Percentiles rank a stretch among this genome's conserved stretches.
phyloP scores from a whole-genome alignment of 1,140 invertebrate species.

The Drosophila bocki region DNA sequence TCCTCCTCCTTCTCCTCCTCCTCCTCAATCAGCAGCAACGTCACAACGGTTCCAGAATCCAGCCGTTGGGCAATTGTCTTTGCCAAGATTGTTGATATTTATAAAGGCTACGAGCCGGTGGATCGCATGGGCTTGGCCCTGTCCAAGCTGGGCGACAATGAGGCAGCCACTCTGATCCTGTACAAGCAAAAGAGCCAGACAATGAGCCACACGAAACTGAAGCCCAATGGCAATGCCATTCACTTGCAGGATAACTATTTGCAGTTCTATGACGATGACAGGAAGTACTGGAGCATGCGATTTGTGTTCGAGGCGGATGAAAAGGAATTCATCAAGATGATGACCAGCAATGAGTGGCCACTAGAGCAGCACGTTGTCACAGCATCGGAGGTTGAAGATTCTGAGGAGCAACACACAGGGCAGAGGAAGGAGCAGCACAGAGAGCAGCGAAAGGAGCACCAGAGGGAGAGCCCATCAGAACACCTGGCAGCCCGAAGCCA shows the following conservation, averaged over 20 bases:
- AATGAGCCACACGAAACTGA: slow-evolving; percentile 27
- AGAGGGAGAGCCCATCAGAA: not conserved
- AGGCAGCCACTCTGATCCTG: slow-evolving; percentile 53
- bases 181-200: slow-evolving; percentile 52
- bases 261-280: slow-evolving; percentile 67
- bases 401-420: not conserved
- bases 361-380: not conserved
- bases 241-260: slow-evolving; percentile 55
- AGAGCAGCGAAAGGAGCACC: not conserved
- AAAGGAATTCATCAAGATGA: slow-evolving; percentile 23
- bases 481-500: not conserved
- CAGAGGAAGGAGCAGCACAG: not conserved
- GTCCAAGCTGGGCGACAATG: slow-evolving; percentile 16
- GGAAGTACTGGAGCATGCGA: slow-evolving; percentile 66
- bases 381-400: not conserved
- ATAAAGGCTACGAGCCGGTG: slow-evolving; percentile 28
- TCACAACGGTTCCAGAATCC: not conserved
- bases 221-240: not conserved
- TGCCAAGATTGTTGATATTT: slow-evolving; percentile 63
- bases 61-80: not conserved
- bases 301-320: slow-evolving; percentile 53
- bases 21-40: not conserved
- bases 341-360: slow-evolving; percentile 10
- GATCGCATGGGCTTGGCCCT: slow-evolving; percentile 70
- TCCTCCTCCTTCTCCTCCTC: not conserved